Evolutionary conservation across 64 coral and sea anemone species (phyloP), one percentile per base, ranked within the genome.

Genomic region (Platygyra sinensis): DNA sequence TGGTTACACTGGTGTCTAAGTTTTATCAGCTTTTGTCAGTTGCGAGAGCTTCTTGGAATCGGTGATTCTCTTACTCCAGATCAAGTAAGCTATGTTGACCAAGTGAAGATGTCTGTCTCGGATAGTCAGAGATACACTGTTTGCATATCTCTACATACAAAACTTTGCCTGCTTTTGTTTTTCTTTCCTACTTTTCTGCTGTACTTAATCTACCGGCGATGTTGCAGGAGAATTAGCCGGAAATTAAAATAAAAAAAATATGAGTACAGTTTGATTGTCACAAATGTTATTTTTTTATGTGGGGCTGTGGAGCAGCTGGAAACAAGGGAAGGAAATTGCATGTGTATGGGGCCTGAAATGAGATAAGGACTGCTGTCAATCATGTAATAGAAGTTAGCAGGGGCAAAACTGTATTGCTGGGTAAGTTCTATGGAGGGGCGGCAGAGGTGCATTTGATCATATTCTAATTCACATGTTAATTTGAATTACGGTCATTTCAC

Each of bases 21-120:
- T 75, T 94, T 94, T 63, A 52, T 94, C 16, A 93, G 90, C 28
- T 50, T 79, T 0, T 98, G 96, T 86, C 76, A 94, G 74, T 94
- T 94, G 29, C 78, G 91, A 67, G 77, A 84, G 29, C 17, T 98
- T 11, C 80, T 98, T 22, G 96, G 90, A 14, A 61, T 94, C 18
- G 93, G 96, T 12, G 96, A 98, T 73, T 98, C 96, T 0, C 89
- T 98, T 51, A 86, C 89, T 32, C 60, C 76, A 63, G 31, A 86
- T 22, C 96, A 98, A 87, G 67, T 98, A 24, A 16, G 78, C 78
- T 86, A 94, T 76, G 51, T 98, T 24, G 74, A 98, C 64, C 19
- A 72, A 71, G 16, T 71, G 25, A 85, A 85, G 22, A 46, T 5
- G 7, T 39, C 81, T n/a, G 4, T 71, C 10, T 49, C 81, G 27